phyloP scores from a whole-genome alignment of 64 coral and sea anemone species.

The Porites lutea region DNA sequence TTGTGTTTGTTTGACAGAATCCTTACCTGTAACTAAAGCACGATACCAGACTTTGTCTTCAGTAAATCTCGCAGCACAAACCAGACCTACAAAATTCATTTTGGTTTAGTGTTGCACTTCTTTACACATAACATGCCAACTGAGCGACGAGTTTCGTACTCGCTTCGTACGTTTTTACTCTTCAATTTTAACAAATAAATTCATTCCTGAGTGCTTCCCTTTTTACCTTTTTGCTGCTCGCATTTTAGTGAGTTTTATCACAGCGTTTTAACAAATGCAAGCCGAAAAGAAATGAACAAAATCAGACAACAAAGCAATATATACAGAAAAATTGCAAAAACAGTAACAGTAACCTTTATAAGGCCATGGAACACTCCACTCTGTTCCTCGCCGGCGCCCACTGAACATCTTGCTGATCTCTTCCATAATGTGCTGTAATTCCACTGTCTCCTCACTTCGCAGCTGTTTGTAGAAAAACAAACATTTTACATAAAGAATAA shows the following conservation, averaged over 20 bases:
- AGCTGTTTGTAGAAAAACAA: background rate
- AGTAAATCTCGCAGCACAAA: conserved; percentile 90
- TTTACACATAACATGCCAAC: background rate
- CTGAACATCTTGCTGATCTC: conserved; percentile 59
- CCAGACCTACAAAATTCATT: conserved; percentile 61
- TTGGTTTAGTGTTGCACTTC: background rate
- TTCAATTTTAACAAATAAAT: too few species aligned
- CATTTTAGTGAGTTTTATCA: too few species aligned
- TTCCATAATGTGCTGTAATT: conserved; percentile 54
- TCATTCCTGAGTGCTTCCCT: too few species aligned
- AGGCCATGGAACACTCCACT: conserved; percentile 66
- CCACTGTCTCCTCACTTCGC: conserved; percentile 15
- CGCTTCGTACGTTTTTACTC: background rate
- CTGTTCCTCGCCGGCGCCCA: conserved; percentile 18
- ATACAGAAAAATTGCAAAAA: background rate
- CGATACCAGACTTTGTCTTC: conserved; percentile 95
- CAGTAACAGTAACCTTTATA: conserved; percentile 36
- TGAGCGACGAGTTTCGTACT: background rate
- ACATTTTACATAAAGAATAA: too few species aligned
- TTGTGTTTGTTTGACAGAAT: background rate
- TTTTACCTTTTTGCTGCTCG: too few species aligned
- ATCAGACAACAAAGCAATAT: too few species aligned
- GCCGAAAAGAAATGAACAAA: background rate
- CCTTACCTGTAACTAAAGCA: conserved; percentile 83
- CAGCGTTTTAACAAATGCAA: too few species aligned